Evolutionary conservation across 2,888 invertebrate species (phyloP), one percentile per base, ranked within the genome.

Genomic region (Beris morrisii): DNA sequence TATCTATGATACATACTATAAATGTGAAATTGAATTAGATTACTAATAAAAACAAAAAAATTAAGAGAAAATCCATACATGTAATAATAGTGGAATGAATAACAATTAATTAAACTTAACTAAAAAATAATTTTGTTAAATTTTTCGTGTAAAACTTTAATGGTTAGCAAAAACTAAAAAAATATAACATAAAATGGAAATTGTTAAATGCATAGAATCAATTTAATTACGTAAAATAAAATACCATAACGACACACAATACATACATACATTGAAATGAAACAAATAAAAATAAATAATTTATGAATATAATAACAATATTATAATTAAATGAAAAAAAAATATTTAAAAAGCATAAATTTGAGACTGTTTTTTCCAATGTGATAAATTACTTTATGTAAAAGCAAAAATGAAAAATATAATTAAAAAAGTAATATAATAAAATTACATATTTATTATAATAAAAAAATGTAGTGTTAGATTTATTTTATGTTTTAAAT

Each of bases 361-460:
- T 69, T 71, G 72, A 72, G 72, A 72, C 72, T 72, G 72, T 72
- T 74, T 73, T 84, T 83, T 84, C 84, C 83, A 83, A 84, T 84
- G 84, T 84, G 84, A 84, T 84, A 84, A 74, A 84, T 82, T 84
- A 84, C 84, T 84, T 64, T 63, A 67, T 67, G 67, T 67, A 67
- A 67, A 64, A 64, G 58, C 64, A 67, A 67, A 59, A 67, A 22
- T 48, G 48, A 53, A 53, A 53, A 28, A 53, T 53, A 5, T 22
- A 53, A 38, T 38, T 38, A 38, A 64, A 64, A 53, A 28, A 64
- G 43, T 54, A 54, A 64, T 45, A 32, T 64, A 46, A 43, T 43
- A 52, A 63, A 64, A 64, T 7, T 54, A 50, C 64, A 64, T 65
- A 65, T 65, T 65, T 65, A 65, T 65, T 65, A 54, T 64, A 64